Percentiles rank a stretch among this genome's conserved stretches.
Conservation (phyloP, 2,888 invertebrate genomes). For the Baronia brevicornis region DNA sequence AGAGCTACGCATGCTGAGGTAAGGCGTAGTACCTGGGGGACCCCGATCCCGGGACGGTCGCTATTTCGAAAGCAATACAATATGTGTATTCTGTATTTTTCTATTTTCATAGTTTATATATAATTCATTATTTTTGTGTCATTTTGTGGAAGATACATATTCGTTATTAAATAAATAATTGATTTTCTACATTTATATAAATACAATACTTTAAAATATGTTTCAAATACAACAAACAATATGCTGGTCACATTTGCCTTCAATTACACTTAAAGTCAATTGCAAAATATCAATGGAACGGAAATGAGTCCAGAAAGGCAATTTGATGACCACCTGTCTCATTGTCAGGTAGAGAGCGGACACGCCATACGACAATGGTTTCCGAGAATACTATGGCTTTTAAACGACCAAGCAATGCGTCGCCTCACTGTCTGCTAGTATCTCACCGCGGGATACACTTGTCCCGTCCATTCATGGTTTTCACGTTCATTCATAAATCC, state of each 20-base stretch:
- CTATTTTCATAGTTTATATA: neutral
- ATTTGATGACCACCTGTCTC: slow-evolving; percentile 61
- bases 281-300: slow-evolving; percentile 33
- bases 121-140: neutral
- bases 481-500: slow-evolving; percentile 18
- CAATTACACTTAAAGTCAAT: slow-evolving; percentile 25
- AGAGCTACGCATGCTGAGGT: too few relatives aligned
- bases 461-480: slow-evolving; percentile 14
- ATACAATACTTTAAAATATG: neutral
- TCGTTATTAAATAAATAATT: too few relatives aligned
- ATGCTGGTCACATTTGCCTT: slow-evolving; percentile 17
- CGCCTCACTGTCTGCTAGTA: slow-evolving; percentile 16
- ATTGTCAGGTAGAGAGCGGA: slow-evolving; percentile 19
- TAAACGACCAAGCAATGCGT: slow-evolving; percentile 12
- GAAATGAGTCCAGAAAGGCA: slow-evolving; percentile 57
- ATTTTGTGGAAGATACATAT: too few relatives aligned
- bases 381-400: slow-evolving; percentile 11
- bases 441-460: slow-evolving; percentile 19
- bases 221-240: slow-evolving; percentile 3
- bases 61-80: too few relatives aligned
- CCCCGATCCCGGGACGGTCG: too few relatives aligned
- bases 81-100: too few relatives aligned
- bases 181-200: too few relatives aligned
- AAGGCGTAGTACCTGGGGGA: too few relatives aligned
- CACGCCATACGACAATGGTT: slow-evolving; percentile 15